phyloP scores from a whole-genome alignment of 2,797 vertebrate species.

The Mormyrops boulengeri region DNA sequence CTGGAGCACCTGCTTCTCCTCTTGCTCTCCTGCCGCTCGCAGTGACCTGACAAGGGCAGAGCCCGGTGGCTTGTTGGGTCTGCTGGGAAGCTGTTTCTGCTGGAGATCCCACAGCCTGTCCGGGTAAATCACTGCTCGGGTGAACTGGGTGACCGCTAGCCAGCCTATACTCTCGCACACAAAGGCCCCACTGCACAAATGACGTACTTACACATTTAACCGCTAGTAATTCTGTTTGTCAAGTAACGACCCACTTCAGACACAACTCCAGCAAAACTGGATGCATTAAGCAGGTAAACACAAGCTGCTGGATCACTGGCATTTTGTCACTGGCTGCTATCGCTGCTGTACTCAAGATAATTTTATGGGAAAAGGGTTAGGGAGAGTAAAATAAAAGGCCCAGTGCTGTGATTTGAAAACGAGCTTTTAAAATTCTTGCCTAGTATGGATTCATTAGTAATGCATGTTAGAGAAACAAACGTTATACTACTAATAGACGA shows the following conservation, averaged over 20 bases:
- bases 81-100: not conserved
- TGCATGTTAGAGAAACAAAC: conserved; percentile 74
- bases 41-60: not conserved
- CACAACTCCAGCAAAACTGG: not conserved
- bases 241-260: not conserved
- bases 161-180: not conserved
- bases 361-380: not conserved
- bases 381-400: not conserved
- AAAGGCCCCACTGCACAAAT: not conserved
- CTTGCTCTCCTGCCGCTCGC: not conserved
- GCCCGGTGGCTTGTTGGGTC: not conserved
- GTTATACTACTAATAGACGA: conserved; percentile 59
- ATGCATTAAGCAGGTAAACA: not conserved
- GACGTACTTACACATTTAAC: not conserved
- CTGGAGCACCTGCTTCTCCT: not conserved
- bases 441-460: conserved; percentile 62
- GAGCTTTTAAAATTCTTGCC: conserved; percentile 37
- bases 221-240: not conserved
- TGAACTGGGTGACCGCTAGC: not conserved
- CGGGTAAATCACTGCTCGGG: not conserved
- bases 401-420: not conserved
- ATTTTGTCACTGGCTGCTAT: not conserved
- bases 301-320: not conserved
- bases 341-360: not conserved
- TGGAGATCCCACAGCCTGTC: not conserved